phyloP scores from a whole-genome alignment of 2,113 vertebrate species.

The Xiphophorus couchianus region DNA sequence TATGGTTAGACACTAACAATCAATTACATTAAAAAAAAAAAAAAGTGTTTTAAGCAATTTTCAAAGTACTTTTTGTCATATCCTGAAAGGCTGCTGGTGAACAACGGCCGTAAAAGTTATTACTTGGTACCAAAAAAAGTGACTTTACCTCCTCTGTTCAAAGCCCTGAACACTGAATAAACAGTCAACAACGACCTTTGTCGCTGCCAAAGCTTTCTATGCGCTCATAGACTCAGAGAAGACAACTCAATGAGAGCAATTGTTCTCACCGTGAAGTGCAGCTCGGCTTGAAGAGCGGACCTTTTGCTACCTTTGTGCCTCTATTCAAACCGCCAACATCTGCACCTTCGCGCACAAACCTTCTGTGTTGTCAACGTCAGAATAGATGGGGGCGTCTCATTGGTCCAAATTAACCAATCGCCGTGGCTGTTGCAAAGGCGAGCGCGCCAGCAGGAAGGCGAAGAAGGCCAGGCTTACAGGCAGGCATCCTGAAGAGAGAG shows the following conservation, averaged over 20 bases:
- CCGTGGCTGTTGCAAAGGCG: neutral
- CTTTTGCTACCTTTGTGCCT: neutral
- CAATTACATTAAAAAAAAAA: neutral
- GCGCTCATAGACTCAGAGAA: neutral
- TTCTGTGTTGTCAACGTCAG: conserved; percentile 42
- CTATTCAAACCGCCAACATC: conserved; percentile 49
- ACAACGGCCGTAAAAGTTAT: conserved; percentile 22
- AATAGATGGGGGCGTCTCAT: conserved; percentile 22
- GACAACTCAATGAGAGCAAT: conserved; percentile 26
- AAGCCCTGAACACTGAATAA: neutral
- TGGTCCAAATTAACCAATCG: conserved; percentile 67
- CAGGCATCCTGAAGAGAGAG: no score
- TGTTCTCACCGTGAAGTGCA: conserved; percentile 68
- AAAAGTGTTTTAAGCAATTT: neutral
- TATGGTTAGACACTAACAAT: neutral
- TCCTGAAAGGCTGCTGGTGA: neutral
- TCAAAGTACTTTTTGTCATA: neutral
- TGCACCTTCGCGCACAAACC: conserved; percentile 73
- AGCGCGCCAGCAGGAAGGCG: conserved; percentile 9
- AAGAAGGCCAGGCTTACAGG: neutral
- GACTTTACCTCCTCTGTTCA: neutral
- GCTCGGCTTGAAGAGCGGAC: conserved; percentile 1
- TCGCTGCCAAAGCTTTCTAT: neutral
- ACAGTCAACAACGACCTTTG: neutral
- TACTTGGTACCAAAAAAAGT: neutral